Base-by-base conservation (phyloP, 2,797 vertebrate species). In the Chelmon rostratus region DNA sequence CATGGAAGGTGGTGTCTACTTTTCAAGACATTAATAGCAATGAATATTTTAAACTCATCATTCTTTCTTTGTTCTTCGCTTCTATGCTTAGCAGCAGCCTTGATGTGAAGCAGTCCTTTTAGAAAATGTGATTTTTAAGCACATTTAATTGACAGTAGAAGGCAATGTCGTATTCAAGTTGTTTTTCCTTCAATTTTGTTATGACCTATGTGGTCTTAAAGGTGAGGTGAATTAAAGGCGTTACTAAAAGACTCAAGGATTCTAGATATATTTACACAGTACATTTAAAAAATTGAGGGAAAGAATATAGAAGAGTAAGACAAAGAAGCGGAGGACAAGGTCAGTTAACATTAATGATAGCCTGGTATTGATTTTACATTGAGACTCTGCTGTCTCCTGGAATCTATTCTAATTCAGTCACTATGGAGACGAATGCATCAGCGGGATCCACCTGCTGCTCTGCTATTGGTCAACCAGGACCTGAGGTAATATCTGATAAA, bases 391-490 rank as follows among this genome's bases (percentile, higher is more conserved):
- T 38, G 69, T 77, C 79, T 85, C 50, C 49, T 82, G 68, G 59
- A 79, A 77, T 87, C 81, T 78, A 65, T 83, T 73, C 47, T 81
- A 81, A 89, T 70, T 52, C 16, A 53, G 52, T 77, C 81, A 64
- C 10, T 2, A 56, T 46, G 46, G 35, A 75, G 73, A 84, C n/a
- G 2, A 52, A 8, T 6, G 47, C 68, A 70, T 23, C 59, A 47
- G 31, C 61, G n/a, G 16, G 44, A 67, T 63, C 49, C 52, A 62
- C 42, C 64, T 38, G 40, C 68, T 42, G 35, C 33, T 21, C 72
- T 23, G 61, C 38, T 47, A 8, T 19, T 69, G 66, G 37, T 58
- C 54, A 62, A 9, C 49, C 73, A 31, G 7, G 23, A 56, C 11
- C 42, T 21, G 5, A 73, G 58, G 19, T 19, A n/a, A 58, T 53